Evolutionary conservation across 2,888 invertebrate species (phyloP).

Genomic region (Ornithoptera alexandrae): DNA sequence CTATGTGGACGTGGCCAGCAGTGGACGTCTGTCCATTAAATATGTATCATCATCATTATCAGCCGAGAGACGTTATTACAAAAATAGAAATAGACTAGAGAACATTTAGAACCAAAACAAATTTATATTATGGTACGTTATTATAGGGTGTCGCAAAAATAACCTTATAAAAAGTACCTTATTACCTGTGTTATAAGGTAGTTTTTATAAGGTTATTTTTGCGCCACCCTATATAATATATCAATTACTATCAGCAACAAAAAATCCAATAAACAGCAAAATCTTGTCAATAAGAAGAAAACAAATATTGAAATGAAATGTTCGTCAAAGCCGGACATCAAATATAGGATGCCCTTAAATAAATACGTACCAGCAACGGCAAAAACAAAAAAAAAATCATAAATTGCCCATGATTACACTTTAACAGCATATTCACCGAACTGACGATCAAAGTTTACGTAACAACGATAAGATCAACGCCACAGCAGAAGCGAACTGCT

Average conservation of each 20-base stretch:
- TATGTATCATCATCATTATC: no score
- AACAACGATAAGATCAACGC: conserved; percentile 50
- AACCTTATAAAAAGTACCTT: no score
- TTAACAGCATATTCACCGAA: conserved; percentile 42
- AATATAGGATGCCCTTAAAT: conserved; percentile 17
- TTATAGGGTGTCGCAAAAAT: no score
- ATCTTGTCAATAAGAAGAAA: neutral
- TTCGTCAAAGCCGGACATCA: conserved; percentile 4
- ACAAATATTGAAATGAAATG: conserved; percentile 10
- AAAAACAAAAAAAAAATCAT: conserved; percentile 2
- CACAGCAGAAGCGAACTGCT: conserved; percentile 39
- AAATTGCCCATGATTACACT: conserved; percentile 40
- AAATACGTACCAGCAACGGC: conserved; percentile 21
- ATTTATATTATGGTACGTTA: neutral
- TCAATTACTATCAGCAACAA: neutral
- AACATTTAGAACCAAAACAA: no score
- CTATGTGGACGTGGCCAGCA: no score
- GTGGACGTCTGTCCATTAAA: no score
- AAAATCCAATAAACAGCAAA: neutral
- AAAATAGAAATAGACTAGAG: no score
- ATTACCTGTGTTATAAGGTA: no score
- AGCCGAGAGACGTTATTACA: no score
- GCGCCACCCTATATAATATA: neutral
- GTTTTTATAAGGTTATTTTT: no score
- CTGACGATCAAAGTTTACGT: conserved; percentile 48